Evolutionary conservation across 2,797 vertebrate species (phyloP).

Genomic region (Coracias cyanogaster): DNA sequence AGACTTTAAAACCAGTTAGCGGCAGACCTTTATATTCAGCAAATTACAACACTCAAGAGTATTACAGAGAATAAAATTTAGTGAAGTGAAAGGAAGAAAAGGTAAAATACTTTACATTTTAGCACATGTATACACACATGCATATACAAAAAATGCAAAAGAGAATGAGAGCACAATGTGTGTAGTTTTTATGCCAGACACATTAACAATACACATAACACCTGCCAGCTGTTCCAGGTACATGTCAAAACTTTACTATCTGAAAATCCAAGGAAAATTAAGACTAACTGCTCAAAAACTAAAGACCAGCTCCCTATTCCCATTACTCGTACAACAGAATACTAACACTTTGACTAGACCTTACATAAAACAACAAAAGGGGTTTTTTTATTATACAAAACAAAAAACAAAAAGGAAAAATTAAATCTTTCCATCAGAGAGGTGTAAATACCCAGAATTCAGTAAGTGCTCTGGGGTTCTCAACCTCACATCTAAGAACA

Average conservation of each 20-base stretch:
- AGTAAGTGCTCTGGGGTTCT: background rate
- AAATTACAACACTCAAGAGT: background rate
- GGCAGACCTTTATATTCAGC: background rate
- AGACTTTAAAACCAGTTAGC: background rate
- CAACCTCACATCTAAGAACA: background rate
- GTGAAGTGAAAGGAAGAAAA: background rate
- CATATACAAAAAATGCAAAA: background rate
- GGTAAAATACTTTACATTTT: background rate
- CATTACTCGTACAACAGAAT: background rate
- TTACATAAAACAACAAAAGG: background rate
- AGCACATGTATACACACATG: fast-evolving
- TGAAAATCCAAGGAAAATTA: background rate
- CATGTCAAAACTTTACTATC: background rate
- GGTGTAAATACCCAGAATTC: background rate
- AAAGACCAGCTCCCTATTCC: background rate
- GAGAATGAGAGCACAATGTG: background rate
- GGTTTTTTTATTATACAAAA: fast-evolving
- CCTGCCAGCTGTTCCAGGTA: background rate
- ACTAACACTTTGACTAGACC: background rate
- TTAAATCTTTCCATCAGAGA: background rate
- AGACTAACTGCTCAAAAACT: background rate
- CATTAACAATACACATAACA: background rate
- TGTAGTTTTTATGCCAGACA: background rate
- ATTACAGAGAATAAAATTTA: background rate
- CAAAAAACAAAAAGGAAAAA: background rate